A percentile compares a stretch with the other conserved stretches of the same genome.
phyloP scores from a whole-genome alignment of 2,797 vertebrate genomes.

The Caiman crocodilus region DNA sequence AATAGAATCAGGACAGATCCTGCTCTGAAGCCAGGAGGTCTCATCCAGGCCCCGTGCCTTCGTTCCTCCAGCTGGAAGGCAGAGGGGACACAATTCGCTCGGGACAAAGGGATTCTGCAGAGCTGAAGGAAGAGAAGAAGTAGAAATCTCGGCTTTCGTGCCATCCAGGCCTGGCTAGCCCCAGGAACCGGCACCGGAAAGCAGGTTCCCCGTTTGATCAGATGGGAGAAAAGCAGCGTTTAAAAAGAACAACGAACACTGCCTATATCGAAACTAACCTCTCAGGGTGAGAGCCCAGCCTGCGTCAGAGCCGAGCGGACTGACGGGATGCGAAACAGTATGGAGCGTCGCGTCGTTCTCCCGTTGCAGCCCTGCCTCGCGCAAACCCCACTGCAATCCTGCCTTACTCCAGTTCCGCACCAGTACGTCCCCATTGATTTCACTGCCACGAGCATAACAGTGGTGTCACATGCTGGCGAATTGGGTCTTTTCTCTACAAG shows the following conservation, averaged over 20 bases:
- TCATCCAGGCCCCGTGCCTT: neutral
- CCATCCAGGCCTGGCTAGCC: neutral
- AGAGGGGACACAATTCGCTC: neutral
- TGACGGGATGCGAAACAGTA: neutral
- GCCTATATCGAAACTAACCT: neutral
- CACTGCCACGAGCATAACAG: neutral
- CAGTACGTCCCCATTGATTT: neutral
- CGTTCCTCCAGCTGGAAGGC: neutral
- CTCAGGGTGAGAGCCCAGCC: neutral
- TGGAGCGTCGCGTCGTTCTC: neutral
- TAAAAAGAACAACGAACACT: neutral
- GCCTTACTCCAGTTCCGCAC: too few species aligned
- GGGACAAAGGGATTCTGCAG: neutral
- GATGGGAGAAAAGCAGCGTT: neutral
- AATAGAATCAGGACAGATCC: neutral
- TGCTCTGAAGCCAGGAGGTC: neutral
- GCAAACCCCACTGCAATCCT: neutral
- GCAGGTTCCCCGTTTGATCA: too few species aligned
- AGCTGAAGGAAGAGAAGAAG: neutral
- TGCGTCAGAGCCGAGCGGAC: neutral
- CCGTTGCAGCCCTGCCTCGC: neutral
- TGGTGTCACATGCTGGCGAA: neutral
- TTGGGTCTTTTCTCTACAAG: neutral
- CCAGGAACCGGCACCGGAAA: neutral
- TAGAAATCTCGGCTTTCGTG: neutral